phyloP scores from a whole-genome alignment of 1,140 invertebrate species.

The Sycobia sp. region DNA sequence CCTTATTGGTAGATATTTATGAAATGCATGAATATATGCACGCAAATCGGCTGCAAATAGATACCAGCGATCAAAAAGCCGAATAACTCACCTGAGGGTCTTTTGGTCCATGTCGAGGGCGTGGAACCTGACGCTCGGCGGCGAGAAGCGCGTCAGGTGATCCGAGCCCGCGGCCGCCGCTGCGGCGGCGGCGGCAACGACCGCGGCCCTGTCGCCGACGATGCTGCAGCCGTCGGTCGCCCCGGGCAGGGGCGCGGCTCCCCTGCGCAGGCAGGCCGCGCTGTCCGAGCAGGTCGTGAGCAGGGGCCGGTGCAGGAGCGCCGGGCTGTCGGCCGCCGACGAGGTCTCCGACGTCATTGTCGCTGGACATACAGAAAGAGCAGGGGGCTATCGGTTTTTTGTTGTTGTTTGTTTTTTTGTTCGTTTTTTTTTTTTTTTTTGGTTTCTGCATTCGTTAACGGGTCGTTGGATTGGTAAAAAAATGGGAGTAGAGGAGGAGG shows the following conservation, averaged over 20 bases:
- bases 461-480: too few relatives aligned
- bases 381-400: background rate
- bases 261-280: conserved; percentile 20
- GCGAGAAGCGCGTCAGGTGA: conserved; percentile 45
- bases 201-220: too few relatives aligned
- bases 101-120: conserved; percentile 54
- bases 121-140: conserved; percentile 50
- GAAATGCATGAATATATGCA: too few relatives aligned
- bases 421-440: too few relatives aligned
- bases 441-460: background rate
- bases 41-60: too few relatives aligned
- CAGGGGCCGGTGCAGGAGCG: conserved; percentile 51
- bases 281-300: conserved; percentile 49
- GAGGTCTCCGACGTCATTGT: conserved; percentile 56
- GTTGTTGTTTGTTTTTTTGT: too few relatives aligned
- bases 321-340: conserved; percentile 54
- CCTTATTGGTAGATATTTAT: too few relatives aligned
- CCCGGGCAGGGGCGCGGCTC: background rate
- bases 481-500: too few relatives aligned
- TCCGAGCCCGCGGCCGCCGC: too few relatives aligned
- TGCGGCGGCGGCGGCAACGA: too few relatives aligned
- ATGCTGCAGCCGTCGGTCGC: too few relatives aligned
- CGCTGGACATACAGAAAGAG: conserved; percentile 26
- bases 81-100: conserved; percentile 49
- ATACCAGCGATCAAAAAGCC: too few relatives aligned